These are phyloP conservation scores for Diuraphis noxia DNA, from an alignment of 1,140 invertebrate genomes.

Conservation along the genomic window DNA sequence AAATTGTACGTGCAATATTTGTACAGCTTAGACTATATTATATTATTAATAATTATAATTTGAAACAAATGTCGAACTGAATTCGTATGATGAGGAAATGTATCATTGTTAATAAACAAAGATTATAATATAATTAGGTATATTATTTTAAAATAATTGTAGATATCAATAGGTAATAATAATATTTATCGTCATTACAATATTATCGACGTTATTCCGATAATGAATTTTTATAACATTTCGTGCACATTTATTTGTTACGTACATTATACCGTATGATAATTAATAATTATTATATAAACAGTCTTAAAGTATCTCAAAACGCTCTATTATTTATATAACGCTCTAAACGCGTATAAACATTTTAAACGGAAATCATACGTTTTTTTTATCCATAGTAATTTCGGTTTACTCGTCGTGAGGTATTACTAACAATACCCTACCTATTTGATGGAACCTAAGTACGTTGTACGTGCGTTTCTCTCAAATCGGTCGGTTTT, in stretches of 20 bases:
- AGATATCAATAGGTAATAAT: too few relatives aligned
- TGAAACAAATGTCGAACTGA: not conserved
- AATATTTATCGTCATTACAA: not conserved
- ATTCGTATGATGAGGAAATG: not conserved
- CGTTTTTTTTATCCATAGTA: not conserved
- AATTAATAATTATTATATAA: not conserved
- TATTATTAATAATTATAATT: not conserved
- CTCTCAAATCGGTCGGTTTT: not conserved
- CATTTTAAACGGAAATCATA: not conserved
- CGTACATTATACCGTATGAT: not conserved
- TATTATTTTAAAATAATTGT: not conserved
- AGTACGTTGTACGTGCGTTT: not conserved
- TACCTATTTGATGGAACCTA: not conserved
- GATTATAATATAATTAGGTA: not conserved
- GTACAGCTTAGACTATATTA: not conserved
- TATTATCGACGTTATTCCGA: not conserved
- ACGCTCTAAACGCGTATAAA: not conserved
- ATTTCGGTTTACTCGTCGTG: not conserved
- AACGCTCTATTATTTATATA: not conserved
- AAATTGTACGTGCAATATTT: not conserved
- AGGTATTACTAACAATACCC: too few relatives aligned
- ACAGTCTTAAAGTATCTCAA: not conserved
- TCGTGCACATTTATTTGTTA: too few relatives aligned
- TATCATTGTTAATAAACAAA: not conserved
- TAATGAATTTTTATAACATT: not conserved